Evolutionary conservation across 2,113 vertebrate genomes (phyloP).

Genomic region (Perccottus glenii): DNA sequence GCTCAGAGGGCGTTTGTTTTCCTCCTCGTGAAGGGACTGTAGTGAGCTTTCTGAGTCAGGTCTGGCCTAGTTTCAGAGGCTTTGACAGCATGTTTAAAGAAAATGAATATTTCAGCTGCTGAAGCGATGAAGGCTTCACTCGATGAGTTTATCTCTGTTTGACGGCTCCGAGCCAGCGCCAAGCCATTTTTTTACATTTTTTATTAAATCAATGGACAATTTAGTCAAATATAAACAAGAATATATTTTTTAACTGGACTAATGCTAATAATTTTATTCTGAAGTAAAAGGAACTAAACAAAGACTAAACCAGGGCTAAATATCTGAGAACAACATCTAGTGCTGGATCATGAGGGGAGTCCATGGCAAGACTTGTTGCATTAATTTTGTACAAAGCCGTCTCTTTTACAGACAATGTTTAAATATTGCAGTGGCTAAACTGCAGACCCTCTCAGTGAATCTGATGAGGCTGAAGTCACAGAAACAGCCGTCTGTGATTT

Average conservation of each 20-base stretch:
- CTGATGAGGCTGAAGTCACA: background rate
- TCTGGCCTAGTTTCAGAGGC: slow-evolving; percentile 65
- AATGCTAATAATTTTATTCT: too few species aligned
- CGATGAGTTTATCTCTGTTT: slow-evolving; percentile 38
- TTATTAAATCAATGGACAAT: background rate
- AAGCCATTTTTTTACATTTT: background rate
- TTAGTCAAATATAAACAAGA: too few species aligned
- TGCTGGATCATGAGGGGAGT: too few species aligned
- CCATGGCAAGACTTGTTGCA: slow-evolving; percentile 27
- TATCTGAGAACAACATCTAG: too few species aligned
- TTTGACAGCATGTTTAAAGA: slow-evolving; percentile 65
- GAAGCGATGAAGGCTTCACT: slow-evolving; percentile 40
- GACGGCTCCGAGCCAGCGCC: background rate
- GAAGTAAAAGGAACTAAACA: too few species aligned
- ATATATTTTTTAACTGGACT: too few species aligned
- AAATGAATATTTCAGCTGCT: slow-evolving; percentile 66
- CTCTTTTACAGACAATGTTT: slow-evolving; percentile 64
- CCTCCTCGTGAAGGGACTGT: background rate
- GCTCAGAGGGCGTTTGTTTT: background rate
- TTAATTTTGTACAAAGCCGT: slow-evolving; percentile 69
- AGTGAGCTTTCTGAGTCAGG: slow-evolving; percentile 22
- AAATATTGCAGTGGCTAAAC: slow-evolving; percentile 64
- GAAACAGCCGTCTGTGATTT: too few species aligned
- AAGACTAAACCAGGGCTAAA: too few species aligned
- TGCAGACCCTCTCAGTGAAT: slow-evolving; percentile 20